A percentile compares a stretch with the other conserved stretches of the same genome.
phyloP scores from a whole-genome alignment of 2,797 vertebrate genomes.

The Taenioides sp. region DNA sequence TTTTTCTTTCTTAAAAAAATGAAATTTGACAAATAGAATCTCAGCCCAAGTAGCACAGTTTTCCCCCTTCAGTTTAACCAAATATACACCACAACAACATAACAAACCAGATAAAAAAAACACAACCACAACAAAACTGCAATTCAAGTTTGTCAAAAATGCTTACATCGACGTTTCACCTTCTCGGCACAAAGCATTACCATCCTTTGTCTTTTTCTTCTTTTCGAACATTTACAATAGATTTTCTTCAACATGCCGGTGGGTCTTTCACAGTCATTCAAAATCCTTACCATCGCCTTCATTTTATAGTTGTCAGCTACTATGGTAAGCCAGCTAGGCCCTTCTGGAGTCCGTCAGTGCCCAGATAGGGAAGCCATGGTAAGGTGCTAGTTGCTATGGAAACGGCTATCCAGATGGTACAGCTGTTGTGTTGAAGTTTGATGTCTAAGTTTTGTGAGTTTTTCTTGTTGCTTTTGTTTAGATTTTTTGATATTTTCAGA shows the following conservation, averaged over 20 bases:
- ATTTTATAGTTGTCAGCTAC: conserved; percentile 55
- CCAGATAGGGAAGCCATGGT: conserved; percentile 66
- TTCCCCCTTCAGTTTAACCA: conserved; percentile 37
- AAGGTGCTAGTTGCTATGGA: conserved; percentile 78
- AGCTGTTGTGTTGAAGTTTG: conserved; percentile 43
- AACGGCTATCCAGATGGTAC: conserved; percentile 61
- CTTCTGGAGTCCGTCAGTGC: conserved; percentile 52
- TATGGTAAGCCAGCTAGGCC: conserved; percentile 54
- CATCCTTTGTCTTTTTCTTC: conserved; percentile 50
- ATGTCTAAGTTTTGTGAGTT: conserved; percentile 56
- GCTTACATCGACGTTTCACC: conserved; percentile 63
- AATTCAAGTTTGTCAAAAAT: conserved; percentile 75
- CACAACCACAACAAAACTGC: conserved; percentile 56
- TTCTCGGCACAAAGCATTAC: conserved; percentile 44
- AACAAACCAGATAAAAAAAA: conserved; percentile 29
- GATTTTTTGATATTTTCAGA: conserved; percentile 51
- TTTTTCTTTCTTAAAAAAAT: neutral
- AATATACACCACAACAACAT: conserved; percentile 60
- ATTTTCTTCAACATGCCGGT: conserved; percentile 32
- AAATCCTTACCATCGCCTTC: conserved; percentile 35
- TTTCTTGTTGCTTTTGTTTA: conserved; percentile 63
- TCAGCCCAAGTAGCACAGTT: conserved; percentile 46
- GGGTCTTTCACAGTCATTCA: conserved; percentile 35
- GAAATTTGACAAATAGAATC: conserved; percentile 12
- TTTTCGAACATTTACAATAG: conserved; percentile 53